A percentile compares a stretch with the other conserved stretches of the same genome.
These are phyloP conservation scores for Merodon equestris DNA, from an alignment of 2,888 invertebrate species.

Conservation along the genomic window DNA sequence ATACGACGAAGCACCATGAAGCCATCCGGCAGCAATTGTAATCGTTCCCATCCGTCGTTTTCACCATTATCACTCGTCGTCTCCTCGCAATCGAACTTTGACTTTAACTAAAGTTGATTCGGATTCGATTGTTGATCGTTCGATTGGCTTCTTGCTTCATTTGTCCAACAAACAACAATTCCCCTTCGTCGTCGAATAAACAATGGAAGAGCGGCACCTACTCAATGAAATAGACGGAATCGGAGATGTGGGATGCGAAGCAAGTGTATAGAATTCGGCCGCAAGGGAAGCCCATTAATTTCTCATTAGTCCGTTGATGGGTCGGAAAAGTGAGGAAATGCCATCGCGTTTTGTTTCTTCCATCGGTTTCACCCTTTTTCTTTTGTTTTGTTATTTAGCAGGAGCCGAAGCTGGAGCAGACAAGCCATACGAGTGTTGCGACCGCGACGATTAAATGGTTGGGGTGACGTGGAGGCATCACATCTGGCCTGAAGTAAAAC, in stretches of 20 bases:
- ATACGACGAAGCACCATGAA: slow-evolving; percentile 3
- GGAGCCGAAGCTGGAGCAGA: slow-evolving; percentile 6
- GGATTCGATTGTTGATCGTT: slow-evolving; percentile 36
- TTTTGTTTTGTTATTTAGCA: slow-evolving; percentile 4
- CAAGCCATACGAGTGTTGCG: no score
- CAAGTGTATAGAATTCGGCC: not conserved
- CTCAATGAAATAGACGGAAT: slow-evolving; percentile 5
- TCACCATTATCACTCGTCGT: not conserved
- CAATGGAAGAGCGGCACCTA: slow-evolving; percentile 39
- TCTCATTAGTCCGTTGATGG: slow-evolving; percentile 59
- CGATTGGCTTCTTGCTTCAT: slow-evolving; percentile 42
- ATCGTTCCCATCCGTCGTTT: not conserved
- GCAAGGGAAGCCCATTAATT: slow-evolving; percentile 50
- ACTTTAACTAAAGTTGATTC: slow-evolving; percentile 20
- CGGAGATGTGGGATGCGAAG: not conserved
- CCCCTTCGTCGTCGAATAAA: slow-evolving; percentile 28
- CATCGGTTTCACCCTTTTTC: slow-evolving; percentile 55
- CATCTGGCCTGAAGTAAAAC: slow-evolving; percentile 29
- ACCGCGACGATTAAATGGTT: not conserved
- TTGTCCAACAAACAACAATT: slow-evolving; percentile 22
- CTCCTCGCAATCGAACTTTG: slow-evolving; percentile 33
- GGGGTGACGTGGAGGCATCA: not conserved
- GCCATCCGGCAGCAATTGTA: no score
- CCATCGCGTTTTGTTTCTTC: slow-evolving; percentile 38
- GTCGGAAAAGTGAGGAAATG: slow-evolving; percentile 48